phyloP scores from a whole-genome alignment of 1,140 invertebrate species.

The Neomicropteryx cornuta region DNA sequence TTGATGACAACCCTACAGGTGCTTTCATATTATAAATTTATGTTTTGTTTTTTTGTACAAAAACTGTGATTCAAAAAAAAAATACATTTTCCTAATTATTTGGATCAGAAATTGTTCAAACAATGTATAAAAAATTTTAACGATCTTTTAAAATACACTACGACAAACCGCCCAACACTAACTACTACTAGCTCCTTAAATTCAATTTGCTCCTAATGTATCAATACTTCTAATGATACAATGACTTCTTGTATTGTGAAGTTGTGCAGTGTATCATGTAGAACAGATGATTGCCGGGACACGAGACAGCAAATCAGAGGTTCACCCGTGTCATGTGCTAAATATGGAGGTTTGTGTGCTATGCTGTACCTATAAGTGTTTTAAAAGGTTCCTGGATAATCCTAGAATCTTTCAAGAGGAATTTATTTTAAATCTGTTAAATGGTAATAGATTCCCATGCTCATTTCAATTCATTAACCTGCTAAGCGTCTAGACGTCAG shows the following conservation, averaged over 20 bases:
- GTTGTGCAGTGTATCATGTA: not conserved
- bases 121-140: not conserved
- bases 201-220: constrained; percentile 21
- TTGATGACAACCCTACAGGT: constrained; percentile 39
- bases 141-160: constrained; percentile 7
- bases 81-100: constrained; percentile 1
- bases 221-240: constrained; percentile 6
- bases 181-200: constrained; percentile 25
- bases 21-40: constrained; percentile 6
- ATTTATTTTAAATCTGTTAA: no score
- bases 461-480: no score
- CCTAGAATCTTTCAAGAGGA: no score
- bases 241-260: not conserved
- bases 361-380: no score
- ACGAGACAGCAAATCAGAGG: no score
- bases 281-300: no score
- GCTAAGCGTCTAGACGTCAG: no score
- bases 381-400: no score
- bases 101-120: not conserved
- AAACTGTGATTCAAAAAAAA: not conserved
- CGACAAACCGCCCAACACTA: constrained; percentile 13
- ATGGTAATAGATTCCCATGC: no score
- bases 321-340: no score
- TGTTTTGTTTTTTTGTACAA: no score
- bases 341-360: no score